Percentiles rank a stretch among this genome's conserved stretches.
These are phyloP conservation scores for Unio pictorum DNA, from an alignment of 2,888 invertebrate species.

Conservation along the genomic window DNA sequence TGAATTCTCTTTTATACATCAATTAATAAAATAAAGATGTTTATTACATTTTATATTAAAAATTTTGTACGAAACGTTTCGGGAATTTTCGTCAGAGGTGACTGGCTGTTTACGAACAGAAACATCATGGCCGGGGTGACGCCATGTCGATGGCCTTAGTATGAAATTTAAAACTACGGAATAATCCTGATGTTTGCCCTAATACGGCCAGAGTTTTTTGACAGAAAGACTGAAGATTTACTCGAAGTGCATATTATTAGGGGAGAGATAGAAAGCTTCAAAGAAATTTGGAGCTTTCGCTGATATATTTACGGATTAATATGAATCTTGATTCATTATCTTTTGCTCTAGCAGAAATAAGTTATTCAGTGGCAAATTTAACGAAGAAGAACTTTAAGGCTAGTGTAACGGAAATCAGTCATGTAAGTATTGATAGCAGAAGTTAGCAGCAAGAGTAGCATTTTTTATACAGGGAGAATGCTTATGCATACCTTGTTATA, in stretches of 20 bases:
- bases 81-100: no score
- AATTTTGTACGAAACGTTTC: no score
- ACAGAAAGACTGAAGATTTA: slow-evolving; percentile 32
- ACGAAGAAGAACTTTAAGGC: slow-evolving; percentile 96
- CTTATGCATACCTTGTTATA: no score
- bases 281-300: slow-evolving; percentile 89
- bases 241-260: slow-evolving; percentile 24
- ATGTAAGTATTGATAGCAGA: slow-evolving; percentile 78
- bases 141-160: slow-evolving; percentile 56
- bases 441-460: not conserved
- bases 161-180: slow-evolving; percentile 30
- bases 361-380: slow-evolving; percentile 95
- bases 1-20: no score
- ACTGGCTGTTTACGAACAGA: no score
- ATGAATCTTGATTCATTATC: slow-evolving; percentile 92
- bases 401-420: slow-evolving; percentile 88
- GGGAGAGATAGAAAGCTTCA: slow-evolving; percentile 62
- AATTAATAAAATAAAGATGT: no score
- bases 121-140: slow-evolving; percentile 62
- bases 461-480: no score
- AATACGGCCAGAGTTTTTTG: slow-evolving; percentile 29
- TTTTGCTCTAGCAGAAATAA: slow-evolving; percentile 98
- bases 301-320: slow-evolving; percentile 76
- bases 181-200: slow-evolving; percentile 51
- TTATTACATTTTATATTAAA: no score